Evolutionary conservation across 2,888 invertebrate species (phyloP).

Genomic region (Tetragnatha montana): DNA sequence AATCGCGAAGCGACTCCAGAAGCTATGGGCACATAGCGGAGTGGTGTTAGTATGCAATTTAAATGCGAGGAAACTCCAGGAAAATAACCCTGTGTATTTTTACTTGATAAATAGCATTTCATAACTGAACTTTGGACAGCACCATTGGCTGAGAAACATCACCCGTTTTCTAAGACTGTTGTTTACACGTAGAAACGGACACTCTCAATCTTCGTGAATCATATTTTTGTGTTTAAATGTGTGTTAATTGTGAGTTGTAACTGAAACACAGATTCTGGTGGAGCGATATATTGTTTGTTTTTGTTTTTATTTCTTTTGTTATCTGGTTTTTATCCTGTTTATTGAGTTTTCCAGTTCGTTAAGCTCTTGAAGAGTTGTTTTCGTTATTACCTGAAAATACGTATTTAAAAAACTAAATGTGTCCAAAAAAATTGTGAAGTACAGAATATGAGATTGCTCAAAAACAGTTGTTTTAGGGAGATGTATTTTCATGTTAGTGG

Average conservation of each 20-base stretch:
- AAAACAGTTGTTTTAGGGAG: neutral
- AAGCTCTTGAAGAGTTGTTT: neutral
- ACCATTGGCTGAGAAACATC: constrained; percentile 14
- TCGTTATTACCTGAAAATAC: neutral
- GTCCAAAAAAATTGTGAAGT: neutral
- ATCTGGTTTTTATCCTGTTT: constrained; percentile 17
- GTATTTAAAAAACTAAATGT: neutral
- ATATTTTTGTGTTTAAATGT: constrained; percentile 63
- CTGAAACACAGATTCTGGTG: constrained; percentile 42
- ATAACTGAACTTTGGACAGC: constrained; percentile 14
- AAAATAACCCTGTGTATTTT: constrained; percentile 5
- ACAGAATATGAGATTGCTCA: neutral
- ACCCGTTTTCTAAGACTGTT: constrained; percentile 34
- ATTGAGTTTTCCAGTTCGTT: constrained; percentile 5
- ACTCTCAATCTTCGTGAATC: constrained; percentile 33
- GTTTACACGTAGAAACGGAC: constrained; percentile 8
- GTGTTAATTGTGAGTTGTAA: constrained; percentile 47
- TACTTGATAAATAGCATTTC: neutral
- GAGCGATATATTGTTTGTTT: constrained; percentile 56
- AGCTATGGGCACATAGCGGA: neutral
- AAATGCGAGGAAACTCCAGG: neutral
- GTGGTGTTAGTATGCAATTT: neutral
- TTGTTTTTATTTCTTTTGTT: constrained; percentile 23
- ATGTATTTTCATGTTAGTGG: neutral
- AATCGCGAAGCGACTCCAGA: neutral